A percentile compares a stretch with the other conserved stretches of the same genome.
phyloP scores from a whole-genome alignment of 2,797 vertebrate genomes.

The Amniataba percoides region DNA sequence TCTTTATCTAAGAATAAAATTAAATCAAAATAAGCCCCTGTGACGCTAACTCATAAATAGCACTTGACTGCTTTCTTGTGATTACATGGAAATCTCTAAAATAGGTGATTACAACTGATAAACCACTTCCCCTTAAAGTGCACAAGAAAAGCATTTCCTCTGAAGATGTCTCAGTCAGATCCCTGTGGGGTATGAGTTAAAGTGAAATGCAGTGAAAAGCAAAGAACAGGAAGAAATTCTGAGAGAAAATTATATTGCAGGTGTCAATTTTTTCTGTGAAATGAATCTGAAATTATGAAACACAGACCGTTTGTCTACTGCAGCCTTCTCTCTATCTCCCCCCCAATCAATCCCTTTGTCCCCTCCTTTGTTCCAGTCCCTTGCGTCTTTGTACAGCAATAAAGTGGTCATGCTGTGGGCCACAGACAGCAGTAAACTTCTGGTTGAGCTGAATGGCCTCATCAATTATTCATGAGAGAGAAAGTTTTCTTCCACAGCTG shows the following conservation, averaged over 20 bases:
- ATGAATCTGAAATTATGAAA: constrained; percentile 10
- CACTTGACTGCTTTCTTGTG: background rate
- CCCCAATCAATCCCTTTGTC: background rate
- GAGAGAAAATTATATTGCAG: background rate
- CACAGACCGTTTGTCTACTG: background rate
- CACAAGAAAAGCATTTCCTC: background rate
- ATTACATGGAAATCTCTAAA: background rate
- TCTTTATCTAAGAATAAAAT: too few relatives aligned
- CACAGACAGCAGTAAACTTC: constrained; percentile 24
- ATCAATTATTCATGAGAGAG: constrained; percentile 57
- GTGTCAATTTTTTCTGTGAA: background rate
- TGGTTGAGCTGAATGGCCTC: constrained; percentile 31
- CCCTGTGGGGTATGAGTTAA: background rate
- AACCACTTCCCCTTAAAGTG: constrained; percentile 13
- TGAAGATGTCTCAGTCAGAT: background rate
- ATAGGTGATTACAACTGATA: background rate
- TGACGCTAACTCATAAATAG: background rate
- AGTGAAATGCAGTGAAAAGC: background rate
- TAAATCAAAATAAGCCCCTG: background rate
- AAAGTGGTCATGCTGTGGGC: constrained; percentile 6
- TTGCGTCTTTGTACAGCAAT: constrained; percentile 5
- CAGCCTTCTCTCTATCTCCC: background rate
- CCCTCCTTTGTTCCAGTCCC: background rate
- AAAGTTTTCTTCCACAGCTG: constrained; percentile 28
- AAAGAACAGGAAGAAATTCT: background rate